Conservation (phyloP, 2,888 invertebrate genomes). For the Papilio elwesi region DNA sequence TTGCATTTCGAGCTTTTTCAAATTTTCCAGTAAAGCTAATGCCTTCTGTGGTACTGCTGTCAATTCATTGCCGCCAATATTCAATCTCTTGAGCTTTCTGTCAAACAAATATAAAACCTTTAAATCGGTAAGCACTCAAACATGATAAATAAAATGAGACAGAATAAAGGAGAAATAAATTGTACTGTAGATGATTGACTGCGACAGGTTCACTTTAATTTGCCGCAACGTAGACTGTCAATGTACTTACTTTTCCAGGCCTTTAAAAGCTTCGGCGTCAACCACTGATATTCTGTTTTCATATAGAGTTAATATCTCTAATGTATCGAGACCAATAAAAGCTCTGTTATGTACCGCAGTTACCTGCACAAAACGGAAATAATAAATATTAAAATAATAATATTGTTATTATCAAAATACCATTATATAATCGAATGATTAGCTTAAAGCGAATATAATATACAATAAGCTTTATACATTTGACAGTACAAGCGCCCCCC, state of each 20-base stretch:
- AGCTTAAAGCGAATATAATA: no score
- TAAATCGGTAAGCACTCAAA: neutral
- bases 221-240: slow-evolving; percentile 6
- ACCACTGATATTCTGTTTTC: slow-evolving; percentile 92
- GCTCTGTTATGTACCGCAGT: slow-evolving; percentile 90
- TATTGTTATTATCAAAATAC: neutral
- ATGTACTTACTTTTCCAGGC: slow-evolving; percentile 91
- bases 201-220: slow-evolving; percentile 14
- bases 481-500: no score
- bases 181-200: slow-evolving; percentile 7
- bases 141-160: neutral
- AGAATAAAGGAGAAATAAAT: neutral
- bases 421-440: no score
- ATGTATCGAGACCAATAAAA: slow-evolving; percentile 93
- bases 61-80: slow-evolving; percentile 93
- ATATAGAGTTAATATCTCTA: slow-evolving; percentile 94
- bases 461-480: no score
- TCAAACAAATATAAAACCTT: slow-evolving; percentile 41
- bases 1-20: slow-evolving; percentile 94
- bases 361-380: slow-evolving; percentile 75
- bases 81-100: slow-evolving; percentile 92
- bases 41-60: slow-evolving; percentile 91
- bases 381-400: neutral
- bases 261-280: slow-evolving; percentile 93
- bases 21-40: slow-evolving; percentile 89